phyloP scores from a whole-genome alignment of 1,140 invertebrate genomes.

The Eulimnadia texana region DNA sequence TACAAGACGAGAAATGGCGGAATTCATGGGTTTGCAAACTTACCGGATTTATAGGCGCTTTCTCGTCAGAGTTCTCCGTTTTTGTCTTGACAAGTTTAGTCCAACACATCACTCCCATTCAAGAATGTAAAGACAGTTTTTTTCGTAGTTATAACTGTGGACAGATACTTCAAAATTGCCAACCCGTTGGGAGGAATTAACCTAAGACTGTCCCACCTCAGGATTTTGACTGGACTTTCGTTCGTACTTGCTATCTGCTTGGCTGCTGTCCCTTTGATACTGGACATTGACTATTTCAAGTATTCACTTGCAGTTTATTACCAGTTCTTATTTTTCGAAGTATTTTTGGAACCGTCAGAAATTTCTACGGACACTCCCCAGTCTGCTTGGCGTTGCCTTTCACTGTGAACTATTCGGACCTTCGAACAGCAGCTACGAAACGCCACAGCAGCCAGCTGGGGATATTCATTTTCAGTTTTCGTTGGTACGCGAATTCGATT shows the following conservation, averaged over 20 bases:
- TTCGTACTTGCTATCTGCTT: not conserved
- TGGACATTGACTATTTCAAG: no score
- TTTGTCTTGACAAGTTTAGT: constrained; percentile 36
- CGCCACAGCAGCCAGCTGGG: constrained; percentile 30
- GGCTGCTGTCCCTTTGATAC: not conserved
- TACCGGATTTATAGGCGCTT: constrained; percentile 47
- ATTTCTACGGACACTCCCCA: not conserved
- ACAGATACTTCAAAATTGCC: not conserved
- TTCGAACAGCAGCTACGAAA: not conserved
- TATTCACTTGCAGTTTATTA: no score
- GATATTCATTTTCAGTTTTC: constrained; percentile 42
- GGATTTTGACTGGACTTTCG: not conserved
- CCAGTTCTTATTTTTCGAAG: not conserved
- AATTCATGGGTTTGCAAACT: constrained; percentile 35
- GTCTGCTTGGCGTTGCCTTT: not conserved
- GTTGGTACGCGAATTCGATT: constrained; percentile 33
- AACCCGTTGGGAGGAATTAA: not conserved
- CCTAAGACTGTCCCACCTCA: not conserved
- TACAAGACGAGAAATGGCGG: constrained; percentile 36
- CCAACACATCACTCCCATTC: not conserved
- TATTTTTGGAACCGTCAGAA: not conserved
- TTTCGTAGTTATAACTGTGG: not conserved
- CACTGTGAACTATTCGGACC: not conserved
- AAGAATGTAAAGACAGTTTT: not conserved
- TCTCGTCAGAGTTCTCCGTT: constrained; percentile 48